phyloP scores from a whole-genome alignment of 2,888 invertebrate species.

The Archaeoteleia sp. region DNA sequence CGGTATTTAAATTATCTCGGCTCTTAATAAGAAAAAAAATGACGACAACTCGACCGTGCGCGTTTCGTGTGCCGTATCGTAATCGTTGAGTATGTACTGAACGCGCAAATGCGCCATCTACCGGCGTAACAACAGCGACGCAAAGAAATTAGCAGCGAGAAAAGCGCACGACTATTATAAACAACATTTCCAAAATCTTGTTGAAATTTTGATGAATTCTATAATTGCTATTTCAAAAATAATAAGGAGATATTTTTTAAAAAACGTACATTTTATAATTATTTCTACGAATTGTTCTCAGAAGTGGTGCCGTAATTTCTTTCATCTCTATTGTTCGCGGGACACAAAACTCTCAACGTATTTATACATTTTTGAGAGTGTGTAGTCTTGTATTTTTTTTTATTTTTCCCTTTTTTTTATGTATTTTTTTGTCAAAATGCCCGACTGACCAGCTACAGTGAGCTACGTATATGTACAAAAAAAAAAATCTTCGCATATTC shows the following conservation, averaged over 20 bases:
- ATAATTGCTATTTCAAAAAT: too few relatives aligned
- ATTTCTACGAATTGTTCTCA: too few relatives aligned
- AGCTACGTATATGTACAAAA: constrained; percentile 66
- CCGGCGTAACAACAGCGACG: constrained; percentile 15
- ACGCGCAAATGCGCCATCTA: background rate
- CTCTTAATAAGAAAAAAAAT: constrained; percentile 24
- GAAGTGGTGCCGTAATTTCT: too few relatives aligned
- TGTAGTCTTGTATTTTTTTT: constrained; percentile 10
- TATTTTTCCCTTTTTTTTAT: constrained; percentile 33
- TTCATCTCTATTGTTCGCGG: background rate
- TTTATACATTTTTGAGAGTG: background rate
- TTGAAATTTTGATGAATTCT: too few relatives aligned
- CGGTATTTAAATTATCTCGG: constrained; percentile 52
- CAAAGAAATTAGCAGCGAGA: constrained; percentile 26
- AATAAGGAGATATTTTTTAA: too few relatives aligned
- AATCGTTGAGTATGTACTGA: constrained; percentile 23
- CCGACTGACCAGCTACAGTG: constrained; percentile 68
- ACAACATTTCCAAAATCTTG: too few relatives aligned
- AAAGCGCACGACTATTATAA: background rate
- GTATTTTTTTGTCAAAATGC: constrained; percentile 59
- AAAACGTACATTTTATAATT: too few relatives aligned
- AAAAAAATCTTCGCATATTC: constrained; percentile 44
- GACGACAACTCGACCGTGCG: constrained; percentile 33
- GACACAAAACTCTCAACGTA: constrained; percentile 4
- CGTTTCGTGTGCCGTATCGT: constrained; percentile 21